Evolutionary conservation across 1,140 invertebrate species (phyloP).

Genomic region (Leptinotarsa defecta): DNA sequence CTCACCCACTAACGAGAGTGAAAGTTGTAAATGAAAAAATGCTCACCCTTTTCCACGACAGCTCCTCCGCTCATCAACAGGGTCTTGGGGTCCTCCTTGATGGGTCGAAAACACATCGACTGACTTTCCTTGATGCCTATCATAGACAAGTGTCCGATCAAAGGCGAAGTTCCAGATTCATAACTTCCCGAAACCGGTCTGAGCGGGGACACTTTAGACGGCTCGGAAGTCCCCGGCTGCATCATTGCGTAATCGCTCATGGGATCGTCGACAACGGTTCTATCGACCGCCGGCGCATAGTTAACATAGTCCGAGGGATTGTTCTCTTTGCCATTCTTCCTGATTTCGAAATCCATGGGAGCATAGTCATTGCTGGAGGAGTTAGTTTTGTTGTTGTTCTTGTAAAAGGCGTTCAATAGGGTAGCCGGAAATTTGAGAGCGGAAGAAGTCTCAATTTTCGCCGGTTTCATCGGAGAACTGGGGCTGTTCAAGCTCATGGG

Average conservation of each 20-base stretch:
- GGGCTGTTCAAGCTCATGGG: constrained; percentile 66
- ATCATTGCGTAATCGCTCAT: constrained; percentile 54
- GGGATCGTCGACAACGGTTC: background rate
- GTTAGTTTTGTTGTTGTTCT: constrained; percentile 30
- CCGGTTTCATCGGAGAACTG: constrained; percentile 60
- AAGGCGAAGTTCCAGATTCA: constrained; percentile 20
- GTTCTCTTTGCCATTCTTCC: constrained; percentile 19
- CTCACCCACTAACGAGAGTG: too few species aligned
- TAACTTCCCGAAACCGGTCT: constrained; percentile 16
- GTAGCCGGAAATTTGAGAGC: constrained; percentile 43
- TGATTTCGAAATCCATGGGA: constrained; percentile 47
- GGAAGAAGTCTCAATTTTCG: constrained; percentile 49
- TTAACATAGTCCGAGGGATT: constrained; percentile 50
- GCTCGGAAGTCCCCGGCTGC: constrained; percentile 40
- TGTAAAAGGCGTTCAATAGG: constrained; percentile 43
- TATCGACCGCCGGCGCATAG: constrained; percentile 41
- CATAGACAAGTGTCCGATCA: constrained; percentile 30
- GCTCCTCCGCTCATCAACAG: background rate
- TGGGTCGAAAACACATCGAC: constrained; percentile 42
- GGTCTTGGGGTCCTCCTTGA: constrained; percentile 39
- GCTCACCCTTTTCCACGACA: background rate
- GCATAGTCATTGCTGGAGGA: constrained; percentile 45
- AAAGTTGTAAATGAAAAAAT: too few species aligned
- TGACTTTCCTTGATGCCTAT: constrained; percentile 32
- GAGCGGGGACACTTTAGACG: constrained; percentile 9